phyloP scores from a whole-genome alignment of 2,113 vertebrate genomes.

The Hippocampus barbouri region DNA sequence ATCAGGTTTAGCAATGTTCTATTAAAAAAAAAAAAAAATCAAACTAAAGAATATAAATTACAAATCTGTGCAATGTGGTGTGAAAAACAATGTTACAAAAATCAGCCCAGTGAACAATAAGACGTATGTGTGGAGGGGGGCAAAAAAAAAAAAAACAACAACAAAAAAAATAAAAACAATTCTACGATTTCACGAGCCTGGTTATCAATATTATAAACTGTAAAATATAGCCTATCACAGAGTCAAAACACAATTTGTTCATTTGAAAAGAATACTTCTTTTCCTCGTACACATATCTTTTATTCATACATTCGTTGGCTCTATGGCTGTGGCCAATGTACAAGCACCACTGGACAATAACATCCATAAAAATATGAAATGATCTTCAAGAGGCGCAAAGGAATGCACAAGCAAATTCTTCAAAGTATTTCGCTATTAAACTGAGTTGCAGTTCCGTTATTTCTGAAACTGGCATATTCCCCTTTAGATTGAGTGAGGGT shows the following conservation, averaged over 20 bases:
- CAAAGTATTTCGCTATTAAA: neutral
- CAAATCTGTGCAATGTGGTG: slow-evolving; percentile 78
- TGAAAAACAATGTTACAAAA: slow-evolving; percentile 50
- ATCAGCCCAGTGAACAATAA: slow-evolving; percentile 6
- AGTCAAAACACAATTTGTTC: neutral
- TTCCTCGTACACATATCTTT: slow-evolving; percentile 10
- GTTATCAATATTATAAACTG: neutral
- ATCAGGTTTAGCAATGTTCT: slow-evolving; percentile 52
- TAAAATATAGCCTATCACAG: neutral
- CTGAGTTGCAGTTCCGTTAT: neutral
- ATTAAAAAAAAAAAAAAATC: slow-evolving; percentile 61
- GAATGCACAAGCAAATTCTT: neutral
- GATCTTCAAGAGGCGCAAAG: neutral
- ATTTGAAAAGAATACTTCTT: neutral
- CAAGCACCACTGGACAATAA: slow-evolving; percentile 23
- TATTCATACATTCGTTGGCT: slow-evolving; percentile 23
- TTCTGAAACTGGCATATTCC: neutral
- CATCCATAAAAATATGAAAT: slow-evolving; percentile 11
- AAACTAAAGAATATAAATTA: slow-evolving; percentile 85
- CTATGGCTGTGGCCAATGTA: slow-evolving; percentile 11
- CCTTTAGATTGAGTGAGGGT: neutral
- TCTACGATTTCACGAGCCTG: neutral
- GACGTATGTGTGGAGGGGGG: neutral
- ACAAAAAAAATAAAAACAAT: neutral
- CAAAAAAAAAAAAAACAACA: neutral